Evolutionary conservation across 2,888 invertebrate species (phyloP), one percentile per base, ranked within the genome.

Genomic region (Napeogenes inachia): DNA sequence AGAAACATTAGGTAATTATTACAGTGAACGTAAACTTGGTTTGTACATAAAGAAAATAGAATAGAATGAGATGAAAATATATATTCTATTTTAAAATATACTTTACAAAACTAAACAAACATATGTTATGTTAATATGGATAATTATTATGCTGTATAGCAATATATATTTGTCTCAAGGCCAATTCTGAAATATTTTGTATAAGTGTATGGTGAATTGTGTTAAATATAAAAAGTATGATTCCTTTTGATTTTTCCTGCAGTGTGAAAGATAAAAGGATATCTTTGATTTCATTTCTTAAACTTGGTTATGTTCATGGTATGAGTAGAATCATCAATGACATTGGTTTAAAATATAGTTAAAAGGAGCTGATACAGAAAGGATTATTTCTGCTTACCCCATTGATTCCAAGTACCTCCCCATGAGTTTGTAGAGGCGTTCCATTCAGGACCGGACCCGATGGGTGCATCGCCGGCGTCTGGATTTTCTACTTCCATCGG

Each of bases 401-500:
- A 91, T 71, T 90, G 87, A 69, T 85, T 89, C 85, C 91, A 86
- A 62, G 81, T 78, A 47, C 78, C 80, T 46, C 81, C 80, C 91
- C 90, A 91, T 12, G 84, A 82, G 68, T 87, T 86, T 2, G 83
- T 78, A 10, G 81, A 68, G 1, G 84, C 58, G 63, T 85, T 85
- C 89, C 89, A 89, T 59, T 87, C 87, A 6, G 75, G 77, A 5
- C 79, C 81, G 5, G 80, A 74, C 8, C 82, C 80, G 13, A 66
- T 68, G 4, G 79, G 69, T 32, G 86, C 80, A 74, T 91, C 78
- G 73, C 89, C 73, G 75, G 85, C 82, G 32, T 95, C 95, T 53
- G 94, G 93, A 58, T 93, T 94, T 75, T 95, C 96, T 74, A 96
- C 94, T 71, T 96, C 96, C 96, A 96, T 96, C 2, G 96, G 96